Conservation (phyloP, 1,140 invertebrate species). For the Cherax destructor region DNA sequence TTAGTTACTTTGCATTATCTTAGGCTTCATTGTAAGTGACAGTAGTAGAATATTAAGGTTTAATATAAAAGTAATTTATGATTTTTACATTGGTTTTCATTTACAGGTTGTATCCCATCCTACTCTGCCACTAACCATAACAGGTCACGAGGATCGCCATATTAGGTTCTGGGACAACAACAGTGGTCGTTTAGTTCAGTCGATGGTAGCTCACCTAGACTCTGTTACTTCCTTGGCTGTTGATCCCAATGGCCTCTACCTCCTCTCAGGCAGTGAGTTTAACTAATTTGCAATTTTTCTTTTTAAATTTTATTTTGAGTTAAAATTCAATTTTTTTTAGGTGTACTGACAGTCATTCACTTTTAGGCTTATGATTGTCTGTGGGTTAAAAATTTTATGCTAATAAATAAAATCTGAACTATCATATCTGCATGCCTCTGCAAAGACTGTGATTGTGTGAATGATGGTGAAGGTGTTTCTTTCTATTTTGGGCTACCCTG, state of each 20-base stretch:
- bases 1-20: too few relatives aligned
- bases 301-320: neutral
- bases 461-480: too few relatives aligned
- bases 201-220: conserved; percentile 99
- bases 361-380: conserved; percentile 1
- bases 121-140: conserved; percentile 94
- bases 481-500: too few relatives aligned
- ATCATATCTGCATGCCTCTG: too few relatives aligned
- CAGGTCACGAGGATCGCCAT: conserved; percentile 97
- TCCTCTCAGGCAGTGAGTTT: conserved; percentile 94
- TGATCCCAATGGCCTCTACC: conserved; percentile 98
- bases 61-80: too few relatives aligned
- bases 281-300: neutral
- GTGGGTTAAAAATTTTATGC: too few relatives aligned
- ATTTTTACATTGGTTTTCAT: too few relatives aligned
- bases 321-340: neutral
- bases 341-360: too few relatives aligned
- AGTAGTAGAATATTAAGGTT: too few relatives aligned
- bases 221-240: conserved; percentile 98
- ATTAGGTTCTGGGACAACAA: conserved; percentile 99
- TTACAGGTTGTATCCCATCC: conserved; percentile 95
- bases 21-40: too few relatives aligned
- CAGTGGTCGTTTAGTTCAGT: conserved; percentile 94
- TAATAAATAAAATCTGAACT: too few relatives aligned
- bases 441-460: too few relatives aligned